Evolutionary conservation across 2,113 vertebrate genomes (phyloP).

Genomic region (Siniperca chuatsi): DNA sequence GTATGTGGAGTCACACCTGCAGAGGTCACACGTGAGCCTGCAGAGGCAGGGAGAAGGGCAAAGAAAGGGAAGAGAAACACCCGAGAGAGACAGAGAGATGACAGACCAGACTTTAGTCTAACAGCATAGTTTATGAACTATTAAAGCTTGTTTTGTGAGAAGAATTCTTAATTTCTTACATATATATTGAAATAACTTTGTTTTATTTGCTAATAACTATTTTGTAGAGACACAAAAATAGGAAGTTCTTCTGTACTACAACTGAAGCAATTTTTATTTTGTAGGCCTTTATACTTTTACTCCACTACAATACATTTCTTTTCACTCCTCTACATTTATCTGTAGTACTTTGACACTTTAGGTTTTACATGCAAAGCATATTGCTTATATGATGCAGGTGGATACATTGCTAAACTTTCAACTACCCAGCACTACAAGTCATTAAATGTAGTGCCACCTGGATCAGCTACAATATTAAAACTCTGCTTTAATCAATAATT

Average conservation of each 20-base stretch:
- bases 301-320: background rate
- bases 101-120: background rate
- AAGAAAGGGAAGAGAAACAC: slow-evolving; percentile 41
- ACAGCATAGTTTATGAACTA: background rate
- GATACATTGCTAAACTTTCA: background rate
- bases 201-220: background rate
- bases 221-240: background rate
- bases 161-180: background rate
- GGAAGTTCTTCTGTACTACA: background rate
- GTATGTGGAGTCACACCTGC: slow-evolving; percentile 57
- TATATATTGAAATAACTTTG: background rate
- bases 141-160: background rate
- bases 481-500: slow-evolving; percentile 4
- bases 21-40: slow-evolving; percentile 75
- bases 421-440: background rate
- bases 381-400: background rate
- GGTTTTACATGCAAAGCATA: background rate
- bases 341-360: background rate
- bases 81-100: background rate
- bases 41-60: slow-evolving; percentile 35
- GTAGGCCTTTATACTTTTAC: background rate
- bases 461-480: background rate
- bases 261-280: background rate
- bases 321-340: background rate
- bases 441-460: background rate